phyloP scores from a whole-genome alignment of 2,113 vertebrate genomes.

The Saiga tatarica region DNA sequence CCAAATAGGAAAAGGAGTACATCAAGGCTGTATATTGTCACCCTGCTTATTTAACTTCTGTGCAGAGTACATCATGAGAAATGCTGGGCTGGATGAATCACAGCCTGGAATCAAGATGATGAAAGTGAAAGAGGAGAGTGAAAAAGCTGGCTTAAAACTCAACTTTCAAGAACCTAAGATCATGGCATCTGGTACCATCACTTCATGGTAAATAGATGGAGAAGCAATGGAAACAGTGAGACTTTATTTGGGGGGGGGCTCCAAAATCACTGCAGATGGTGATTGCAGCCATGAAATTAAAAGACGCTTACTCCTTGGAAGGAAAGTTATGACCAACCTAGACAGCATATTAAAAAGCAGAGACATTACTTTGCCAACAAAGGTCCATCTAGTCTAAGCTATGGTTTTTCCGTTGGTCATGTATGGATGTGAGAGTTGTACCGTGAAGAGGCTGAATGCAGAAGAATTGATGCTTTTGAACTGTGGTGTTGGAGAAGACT shows the following conservation, averaged over 20 bases:
- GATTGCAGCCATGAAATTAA: too few species aligned
- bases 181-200: not conserved
- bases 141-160: not conserved
- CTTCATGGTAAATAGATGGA: not conserved
- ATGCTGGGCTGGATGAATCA: too few species aligned
- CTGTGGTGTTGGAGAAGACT: not conserved
- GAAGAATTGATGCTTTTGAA: not conserved
- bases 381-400: not conserved
- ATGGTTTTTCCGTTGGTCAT: not conserved
- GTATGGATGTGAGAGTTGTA: not conserved
- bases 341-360: not conserved
- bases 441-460: not conserved
- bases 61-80: too few species aligned
- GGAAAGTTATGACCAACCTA: too few species aligned
- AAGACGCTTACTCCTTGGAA: too few species aligned
- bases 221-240: not conserved
- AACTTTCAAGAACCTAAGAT: not conserved
- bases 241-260: not conserved
- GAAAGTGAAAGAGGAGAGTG: not conserved
- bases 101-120: not conserved
- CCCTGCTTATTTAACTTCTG: too few species aligned
- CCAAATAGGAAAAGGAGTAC: too few species aligned
- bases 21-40: too few species aligned
- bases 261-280: too few species aligned
- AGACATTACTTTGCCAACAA: not conserved